phyloP scores from a whole-genome alignment of 2,797 vertebrate species.

The Streptopelia turtur region DNA sequence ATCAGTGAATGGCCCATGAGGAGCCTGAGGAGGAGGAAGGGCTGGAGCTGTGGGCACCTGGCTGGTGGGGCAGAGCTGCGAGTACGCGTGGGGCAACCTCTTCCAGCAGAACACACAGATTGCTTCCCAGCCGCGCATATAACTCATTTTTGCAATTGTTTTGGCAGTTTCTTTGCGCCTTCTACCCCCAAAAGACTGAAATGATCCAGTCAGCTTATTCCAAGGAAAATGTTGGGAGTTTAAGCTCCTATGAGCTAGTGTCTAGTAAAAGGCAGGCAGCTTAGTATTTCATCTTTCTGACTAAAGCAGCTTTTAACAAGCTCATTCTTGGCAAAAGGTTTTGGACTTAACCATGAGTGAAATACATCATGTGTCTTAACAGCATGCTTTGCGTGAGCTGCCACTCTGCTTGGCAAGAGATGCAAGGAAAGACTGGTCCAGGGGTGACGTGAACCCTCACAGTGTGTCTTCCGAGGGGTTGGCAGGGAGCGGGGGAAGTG shows the following conservation, averaged over 20 bases:
- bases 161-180: not conserved
- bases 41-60: not conserved
- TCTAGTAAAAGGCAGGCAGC: constrained; percentile 27
- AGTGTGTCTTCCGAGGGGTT: not conserved
- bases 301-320: constrained; percentile 49
- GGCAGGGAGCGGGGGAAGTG: not conserved
- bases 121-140: not conserved
- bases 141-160: not conserved
- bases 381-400: not conserved
- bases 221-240: constrained; percentile 13
- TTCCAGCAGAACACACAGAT: constrained; percentile 12
- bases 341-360: constrained; percentile 35
- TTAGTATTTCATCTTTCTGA: constrained; percentile 47
- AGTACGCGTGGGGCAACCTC: not conserved
- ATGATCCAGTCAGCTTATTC: constrained; percentile 17
- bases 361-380: constrained; percentile 4
- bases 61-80: not conserved
- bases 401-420: not conserved
- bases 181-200: constrained; percentile 3
- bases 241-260: not conserved
- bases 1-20: not conserved
- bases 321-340: constrained; percentile 37
- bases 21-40: not conserved
- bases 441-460: not conserved
- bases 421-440: not conserved